Evolutionary conservation across 2,797 vertebrate genomes (phyloP).

Genomic region (Dipus sagitta): DNA sequence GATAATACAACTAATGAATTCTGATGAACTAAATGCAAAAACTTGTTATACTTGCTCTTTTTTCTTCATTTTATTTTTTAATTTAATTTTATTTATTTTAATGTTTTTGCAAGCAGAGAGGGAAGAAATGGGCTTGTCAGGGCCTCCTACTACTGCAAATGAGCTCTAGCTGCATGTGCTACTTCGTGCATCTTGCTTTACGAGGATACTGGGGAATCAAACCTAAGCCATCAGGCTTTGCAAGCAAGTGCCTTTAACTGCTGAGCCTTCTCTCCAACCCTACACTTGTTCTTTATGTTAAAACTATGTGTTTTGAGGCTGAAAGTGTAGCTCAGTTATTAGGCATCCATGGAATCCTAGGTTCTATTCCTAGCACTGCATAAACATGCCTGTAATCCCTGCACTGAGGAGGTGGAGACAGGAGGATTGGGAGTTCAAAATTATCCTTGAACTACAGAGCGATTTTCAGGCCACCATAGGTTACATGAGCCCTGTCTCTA

Average conservation of each 20-base stretch:
- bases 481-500: background rate
- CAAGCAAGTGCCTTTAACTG: no score
- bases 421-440: background rate
- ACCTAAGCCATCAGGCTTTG: no score
- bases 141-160: no score
- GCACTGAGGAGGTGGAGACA: background rate
- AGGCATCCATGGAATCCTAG: background rate
- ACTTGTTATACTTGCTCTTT: background rate
- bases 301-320: slow-evolving; percentile 18
- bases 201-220: no score
- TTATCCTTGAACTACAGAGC: background rate
- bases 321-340: background rate
- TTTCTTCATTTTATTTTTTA: no score
- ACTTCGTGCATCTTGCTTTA: no score
- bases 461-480: background rate
- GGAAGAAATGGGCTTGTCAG: no score
- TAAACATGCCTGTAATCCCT: background rate
- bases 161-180: no score
- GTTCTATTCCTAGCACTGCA: background rate
- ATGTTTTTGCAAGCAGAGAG: no score
- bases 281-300: background rate
- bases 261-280: no score
- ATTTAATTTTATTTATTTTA: no score
- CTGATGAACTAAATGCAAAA: slow-evolving; percentile 17
- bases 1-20: slow-evolving; percentile 20